Conservation (phyloP, 1,140 invertebrate genomes). For the Rhynchophorus ferrugineus region DNA sequence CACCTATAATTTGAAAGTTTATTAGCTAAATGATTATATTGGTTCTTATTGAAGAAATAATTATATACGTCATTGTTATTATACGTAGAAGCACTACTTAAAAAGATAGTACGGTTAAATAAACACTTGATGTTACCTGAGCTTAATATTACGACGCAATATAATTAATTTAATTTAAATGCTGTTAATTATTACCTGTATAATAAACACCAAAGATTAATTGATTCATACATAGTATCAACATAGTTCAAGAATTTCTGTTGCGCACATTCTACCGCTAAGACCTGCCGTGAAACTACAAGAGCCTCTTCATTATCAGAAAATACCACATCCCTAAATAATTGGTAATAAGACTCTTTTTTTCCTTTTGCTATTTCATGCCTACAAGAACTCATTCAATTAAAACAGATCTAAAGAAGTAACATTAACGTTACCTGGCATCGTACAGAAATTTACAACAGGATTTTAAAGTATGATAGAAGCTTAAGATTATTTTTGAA, state of each 20-base stretch:
- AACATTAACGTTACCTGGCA: slow-evolving; percentile 7
- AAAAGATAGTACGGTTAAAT: no score
- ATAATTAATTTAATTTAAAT: no score
- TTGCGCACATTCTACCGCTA: slow-evolving; percentile 11
- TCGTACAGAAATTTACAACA: slow-evolving; percentile 7
- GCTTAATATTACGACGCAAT: no score
- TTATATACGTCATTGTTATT: no score
- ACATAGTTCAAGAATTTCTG: slow-evolving; percentile 9
- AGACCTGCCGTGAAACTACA: slow-evolving; percentile 4
- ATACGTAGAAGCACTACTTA: no score
- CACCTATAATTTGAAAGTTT: no score
- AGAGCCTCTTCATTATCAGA: slow-evolving; percentile 7
- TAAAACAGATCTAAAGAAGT: no score
- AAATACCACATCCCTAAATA: slow-evolving; percentile 13
- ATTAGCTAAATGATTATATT: no score
- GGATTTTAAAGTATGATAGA: slow-evolving; percentile 6
- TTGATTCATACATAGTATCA: slow-evolving; percentile 10
- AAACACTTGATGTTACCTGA: no score
- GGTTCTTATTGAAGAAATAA: no score
- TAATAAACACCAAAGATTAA: slow-evolving; percentile 5
- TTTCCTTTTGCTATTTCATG: slow-evolving; percentile 8
- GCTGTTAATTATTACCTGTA: no score
- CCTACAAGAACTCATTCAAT: slow-evolving; percentile 2
- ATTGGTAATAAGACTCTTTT: slow-evolving; percentile 12
- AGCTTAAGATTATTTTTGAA: slow-evolving; percentile 8